Base-by-base conservation (phyloP, 2,113 vertebrate species). In the Callocephalon fimbriatum region DNA sequence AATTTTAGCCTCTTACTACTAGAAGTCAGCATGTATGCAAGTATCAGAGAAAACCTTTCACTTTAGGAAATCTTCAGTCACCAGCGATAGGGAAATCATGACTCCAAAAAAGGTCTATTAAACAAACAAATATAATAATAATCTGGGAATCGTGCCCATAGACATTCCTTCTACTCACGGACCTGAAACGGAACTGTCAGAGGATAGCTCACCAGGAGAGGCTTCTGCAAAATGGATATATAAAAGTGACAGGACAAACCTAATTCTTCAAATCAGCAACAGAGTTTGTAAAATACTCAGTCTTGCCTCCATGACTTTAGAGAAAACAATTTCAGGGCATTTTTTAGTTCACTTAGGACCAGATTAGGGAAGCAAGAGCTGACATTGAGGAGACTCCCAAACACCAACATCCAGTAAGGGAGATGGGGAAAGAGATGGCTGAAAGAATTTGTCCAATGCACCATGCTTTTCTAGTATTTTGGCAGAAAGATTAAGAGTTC, bases 1-100 rank as follows among this genome's bases (percentile, higher is more conserved):
- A 95, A 95, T 95, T 96, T 96, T 96, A 97, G 91, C 70, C 58
- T 77, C 62, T 93, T 78, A 71, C 15, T 78, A 65, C 26, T 91
- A 73, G 73, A 92, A 94, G 68, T 61, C 72, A 83, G 51, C 47
- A 70, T 20, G 31, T 44, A 68, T 5, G 6, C 56, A 91, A 31
- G 37, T 86, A 62, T 44, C 70, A 77, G 50, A 38, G 79, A 77
- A 77, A 94, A 81, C 27, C 31, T 84, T 86, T 81, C 47, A 54
- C 53, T 94, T 77, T 67, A 93, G 73, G 73, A 93, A 77, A 68
- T 78, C 61, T 15, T 71, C 79, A 61, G 75, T 27, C 48, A 86
- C 14, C 45, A 44, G 35, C 37, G 19, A 88, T 3, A 76, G 40
- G 27, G 68, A 87, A 88, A 63, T 53, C 7, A 53, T 80, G 38